Conservation (phyloP, 2,797 vertebrate genomes). For the Taeniopygia guttata region DNA sequence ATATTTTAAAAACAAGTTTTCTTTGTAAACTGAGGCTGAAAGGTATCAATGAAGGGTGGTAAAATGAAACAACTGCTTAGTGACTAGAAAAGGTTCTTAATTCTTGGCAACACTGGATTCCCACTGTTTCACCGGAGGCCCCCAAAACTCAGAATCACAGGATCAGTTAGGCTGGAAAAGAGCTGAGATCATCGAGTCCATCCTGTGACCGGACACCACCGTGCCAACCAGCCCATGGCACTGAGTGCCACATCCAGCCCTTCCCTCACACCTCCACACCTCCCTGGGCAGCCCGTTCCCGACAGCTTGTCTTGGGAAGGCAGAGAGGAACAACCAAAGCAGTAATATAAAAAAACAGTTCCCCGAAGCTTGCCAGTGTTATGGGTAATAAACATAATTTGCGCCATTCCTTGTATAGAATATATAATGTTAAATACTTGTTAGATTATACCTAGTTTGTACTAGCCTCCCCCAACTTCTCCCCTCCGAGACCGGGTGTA, state of each 20-base stretch:
- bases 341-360: accelerated
- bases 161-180: not conserved
- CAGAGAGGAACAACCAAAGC: accelerated
- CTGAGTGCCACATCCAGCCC: not conserved
- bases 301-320: not conserved
- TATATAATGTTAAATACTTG: no score
- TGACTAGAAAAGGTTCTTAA: not conserved
- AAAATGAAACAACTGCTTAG: not conserved
- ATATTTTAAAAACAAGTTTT: not conserved
- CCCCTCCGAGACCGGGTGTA: no score
- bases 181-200: not conserved
- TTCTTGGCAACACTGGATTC: not conserved
- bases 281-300: not conserved
- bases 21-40: accelerated
- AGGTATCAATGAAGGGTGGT: not conserved
- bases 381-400: no score
- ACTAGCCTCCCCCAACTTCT: no score
- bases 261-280: not conserved
- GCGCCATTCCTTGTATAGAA: no score
- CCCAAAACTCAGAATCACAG: not conserved
- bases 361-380: accelerated
- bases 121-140: not conserved
- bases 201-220: not conserved
- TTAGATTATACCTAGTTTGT: no score
- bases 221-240: not conserved